Conservation (phyloP, 2,888 invertebrate genomes). For the Acronicta leporina region DNA sequence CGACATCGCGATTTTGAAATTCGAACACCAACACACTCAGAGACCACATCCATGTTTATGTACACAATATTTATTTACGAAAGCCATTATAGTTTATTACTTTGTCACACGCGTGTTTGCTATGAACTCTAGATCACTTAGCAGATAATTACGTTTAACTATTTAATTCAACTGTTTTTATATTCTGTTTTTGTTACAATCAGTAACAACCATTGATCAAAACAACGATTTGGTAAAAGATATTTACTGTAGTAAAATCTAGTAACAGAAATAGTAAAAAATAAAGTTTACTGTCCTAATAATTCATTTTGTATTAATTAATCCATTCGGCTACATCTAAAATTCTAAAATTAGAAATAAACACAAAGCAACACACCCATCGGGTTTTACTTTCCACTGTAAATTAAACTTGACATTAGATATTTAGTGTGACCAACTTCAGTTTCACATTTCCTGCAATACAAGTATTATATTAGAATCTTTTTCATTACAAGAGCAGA, state of each 20-base stretch:
- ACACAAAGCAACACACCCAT: constrained; percentile 84
- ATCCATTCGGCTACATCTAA: constrained; percentile 61
- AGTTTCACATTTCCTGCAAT: constrained; percentile 16
- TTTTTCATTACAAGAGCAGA: background rate
- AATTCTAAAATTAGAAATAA: constrained; percentile 65
- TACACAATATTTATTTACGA: constrained; percentile 55
- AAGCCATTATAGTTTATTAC: constrained; percentile 63
- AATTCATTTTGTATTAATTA: constrained; percentile 44
- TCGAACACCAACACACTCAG: constrained; percentile 60
- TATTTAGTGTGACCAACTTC: constrained; percentile 47
- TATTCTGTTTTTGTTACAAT: constrained; percentile 58
- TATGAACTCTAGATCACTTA: constrained; percentile 39
- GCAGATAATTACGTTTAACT: constrained; percentile 43
- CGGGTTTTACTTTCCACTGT: constrained; percentile 80
- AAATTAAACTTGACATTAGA: constrained; percentile 71
- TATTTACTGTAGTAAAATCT: constrained; percentile 40
- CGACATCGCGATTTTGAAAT: constrained; percentile 74
- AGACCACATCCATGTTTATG: constrained; percentile 71
- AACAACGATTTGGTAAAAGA: constrained; percentile 38
- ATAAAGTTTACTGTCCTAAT: constrained; percentile 20
- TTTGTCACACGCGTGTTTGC: constrained; percentile 34
- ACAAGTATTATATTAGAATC: too few species aligned
- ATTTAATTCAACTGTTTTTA: constrained; percentile 46
- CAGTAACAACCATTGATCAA: constrained; percentile 41
- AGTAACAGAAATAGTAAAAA: constrained; percentile 16